Conservation (phyloP, 2,797 vertebrate genomes). For the Sebastes diaconus region DNA sequence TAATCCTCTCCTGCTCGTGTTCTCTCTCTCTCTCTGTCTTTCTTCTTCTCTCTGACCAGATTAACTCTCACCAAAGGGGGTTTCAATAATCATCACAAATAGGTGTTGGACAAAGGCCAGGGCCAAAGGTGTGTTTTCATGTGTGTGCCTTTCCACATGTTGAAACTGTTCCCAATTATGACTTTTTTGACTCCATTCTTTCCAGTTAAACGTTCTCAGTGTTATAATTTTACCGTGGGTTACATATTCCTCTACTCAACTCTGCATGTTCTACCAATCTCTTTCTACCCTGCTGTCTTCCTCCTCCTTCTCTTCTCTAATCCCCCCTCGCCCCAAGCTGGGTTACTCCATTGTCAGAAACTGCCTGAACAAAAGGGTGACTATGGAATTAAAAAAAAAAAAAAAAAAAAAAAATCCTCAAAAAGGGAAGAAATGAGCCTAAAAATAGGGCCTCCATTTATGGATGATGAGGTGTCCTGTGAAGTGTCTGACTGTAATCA, state of each 20-base stretch:
- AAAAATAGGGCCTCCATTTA: conserved; percentile 53
- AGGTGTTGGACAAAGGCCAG: neutral
- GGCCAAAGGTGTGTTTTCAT: neutral
- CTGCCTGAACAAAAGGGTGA: conserved; percentile 20
- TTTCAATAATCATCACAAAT: conserved; percentile 36
- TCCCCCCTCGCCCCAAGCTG: conserved; percentile 6
- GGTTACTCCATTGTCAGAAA: conserved; percentile 24
- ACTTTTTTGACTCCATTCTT: neutral
- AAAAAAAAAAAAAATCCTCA: neutral
- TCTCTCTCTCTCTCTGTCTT: neutral
- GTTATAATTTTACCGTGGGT: neutral
- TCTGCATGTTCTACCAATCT: conserved; percentile 11
- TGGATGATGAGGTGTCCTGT: conserved; percentile 55
- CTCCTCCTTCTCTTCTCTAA: conserved; percentile 11
- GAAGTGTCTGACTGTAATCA: conserved; percentile 61
- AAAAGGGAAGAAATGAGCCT: conserved; percentile 20
- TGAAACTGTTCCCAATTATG: neutral
- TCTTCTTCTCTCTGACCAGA: conserved; percentile 28
- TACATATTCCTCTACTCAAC: neutral
- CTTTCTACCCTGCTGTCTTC: neutral
- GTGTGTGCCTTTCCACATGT: neutral
- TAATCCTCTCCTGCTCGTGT: conserved; percentile 23
- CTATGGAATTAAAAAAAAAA: neutral
- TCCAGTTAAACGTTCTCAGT: neutral
- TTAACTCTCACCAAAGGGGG: conserved; percentile 2